phyloP scores from a whole-genome alignment of 2,888 invertebrate genomes.

The Nomada ruficornis region DNA sequence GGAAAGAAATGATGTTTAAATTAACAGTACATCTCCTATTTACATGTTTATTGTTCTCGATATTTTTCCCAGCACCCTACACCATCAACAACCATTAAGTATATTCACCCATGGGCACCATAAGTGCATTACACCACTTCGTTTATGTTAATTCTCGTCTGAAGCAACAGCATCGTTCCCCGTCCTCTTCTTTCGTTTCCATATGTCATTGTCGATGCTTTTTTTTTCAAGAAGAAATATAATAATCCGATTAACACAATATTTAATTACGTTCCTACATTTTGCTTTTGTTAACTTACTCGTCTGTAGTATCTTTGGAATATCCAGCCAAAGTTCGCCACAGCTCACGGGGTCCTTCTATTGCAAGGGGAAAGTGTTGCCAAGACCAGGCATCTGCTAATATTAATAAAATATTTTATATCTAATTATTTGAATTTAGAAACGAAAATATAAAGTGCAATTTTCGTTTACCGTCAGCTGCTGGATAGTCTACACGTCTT shows the following conservation, averaged over 20 bases:
- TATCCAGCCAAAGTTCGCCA: conserved; percentile 80
- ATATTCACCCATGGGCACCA: conserved; percentile 27
- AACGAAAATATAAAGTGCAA: not conserved
- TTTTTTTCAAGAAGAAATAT: not conserved
- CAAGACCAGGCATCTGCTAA: conserved; percentile 69
- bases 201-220: conserved; percentile 77
- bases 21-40: conserved; percentile 42
- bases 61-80: conserved; percentile 71
- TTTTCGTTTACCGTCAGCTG: conserved; percentile 52
- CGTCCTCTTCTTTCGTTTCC: conserved; percentile 76
- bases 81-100: conserved; percentile 31
- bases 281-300: conserved; percentile 64
- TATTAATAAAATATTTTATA: conserved; percentile 17
- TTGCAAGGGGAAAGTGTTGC: conserved; percentile 79
- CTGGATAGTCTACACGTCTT: conserved; percentile 65
- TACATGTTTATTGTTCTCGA: conserved; percentile 59
- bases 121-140: not conserved
- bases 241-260: no score
- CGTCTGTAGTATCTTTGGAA: conserved; percentile 72
- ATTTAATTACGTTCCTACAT: not conserved
- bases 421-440: not conserved
- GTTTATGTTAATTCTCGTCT: conserved; percentile 43
- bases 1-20: not conserved
- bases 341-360: conserved; percentile 80
- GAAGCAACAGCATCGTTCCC: conserved; percentile 35